Percentiles rank a stretch among this genome's conserved stretches.
Conservation (phyloP, 2,888 invertebrate species). For the Dicyrtomina minuta region DNA sequence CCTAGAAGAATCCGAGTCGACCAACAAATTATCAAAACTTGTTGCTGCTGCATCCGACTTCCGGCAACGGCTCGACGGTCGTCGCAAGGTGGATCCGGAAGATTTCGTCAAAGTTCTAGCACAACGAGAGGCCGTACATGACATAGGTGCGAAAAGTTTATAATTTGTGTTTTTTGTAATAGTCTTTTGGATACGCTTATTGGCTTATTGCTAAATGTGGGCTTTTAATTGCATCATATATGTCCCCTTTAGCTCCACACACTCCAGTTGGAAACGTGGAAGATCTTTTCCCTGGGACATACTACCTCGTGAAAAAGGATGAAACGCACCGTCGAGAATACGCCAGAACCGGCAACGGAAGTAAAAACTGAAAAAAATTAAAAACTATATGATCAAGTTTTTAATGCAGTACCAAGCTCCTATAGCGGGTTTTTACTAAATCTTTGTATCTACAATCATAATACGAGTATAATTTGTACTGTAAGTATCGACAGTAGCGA, state of each 20-base stretch:
- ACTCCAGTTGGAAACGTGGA: constrained; percentile 71
- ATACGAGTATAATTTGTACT: too few species aligned
- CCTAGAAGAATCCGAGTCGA: constrained; percentile 62
- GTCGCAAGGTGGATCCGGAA: constrained; percentile 71
- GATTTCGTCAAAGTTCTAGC: constrained; percentile 78
- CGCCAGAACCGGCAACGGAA: too few species aligned
- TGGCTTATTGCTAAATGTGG: neutral
- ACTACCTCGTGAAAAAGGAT: constrained; percentile 81
- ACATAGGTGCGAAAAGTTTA: constrained; percentile 61
- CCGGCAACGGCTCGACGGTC: constrained; percentile 66
- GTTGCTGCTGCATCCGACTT: constrained; percentile 69
- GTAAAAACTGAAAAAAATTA: too few species aligned
- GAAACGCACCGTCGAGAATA: constrained; percentile 83
- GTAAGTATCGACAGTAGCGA: too few species aligned
- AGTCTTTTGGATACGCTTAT: neutral
- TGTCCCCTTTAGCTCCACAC: constrained; percentile 68
- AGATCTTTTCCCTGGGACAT: constrained; percentile 82
- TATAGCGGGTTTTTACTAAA: too few species aligned
- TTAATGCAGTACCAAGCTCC: too few species aligned
- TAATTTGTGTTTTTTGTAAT: neutral
- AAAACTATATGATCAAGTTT: too few species aligned
- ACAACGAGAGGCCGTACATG: constrained; percentile 77
- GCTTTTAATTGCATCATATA: neutral
- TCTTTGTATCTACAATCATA: too few species aligned
- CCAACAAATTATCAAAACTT: constrained; percentile 65